Evolutionary conservation across 1,140 invertebrate genomes (phyloP), one percentile per base, ranked within the genome.

Genomic region (Lethrus apterus): DNA sequence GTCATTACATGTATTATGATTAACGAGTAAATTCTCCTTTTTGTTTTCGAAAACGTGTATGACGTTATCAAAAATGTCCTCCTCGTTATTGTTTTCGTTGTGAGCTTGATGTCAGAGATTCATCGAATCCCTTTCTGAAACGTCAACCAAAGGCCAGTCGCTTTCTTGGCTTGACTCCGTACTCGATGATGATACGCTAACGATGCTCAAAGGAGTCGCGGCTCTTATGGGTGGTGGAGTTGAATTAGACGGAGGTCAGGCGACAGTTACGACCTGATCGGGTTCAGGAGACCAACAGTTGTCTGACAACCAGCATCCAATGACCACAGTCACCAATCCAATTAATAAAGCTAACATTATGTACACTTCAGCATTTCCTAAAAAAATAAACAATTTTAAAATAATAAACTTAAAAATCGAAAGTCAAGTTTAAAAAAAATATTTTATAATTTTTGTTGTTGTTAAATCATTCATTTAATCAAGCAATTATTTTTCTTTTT

Each of bases 251-350:
- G 68, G 68, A 63, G 74, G 78, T 80, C 79, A 83, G 64, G 79
- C 79, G 56, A 79, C 71, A 34, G 77, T 76, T 46, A 78, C 64
- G 33, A 74, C 65, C 43, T 78, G 76, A 55, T 83, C 80, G 11
- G 80, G 80, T 56, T 82, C 79, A 35, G 80, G 79, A 32, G 80
- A 81, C 80, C 79, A 82, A 62, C 80, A 82, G 67, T 82, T 83
- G 73, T 83, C 80, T 2, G 79, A 81, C 24, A 83, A 68, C 80
- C 80, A 83, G 65, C 80, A 83, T 38, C 80, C 80, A 50, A 82
- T 78, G 48, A 82, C 78, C 24, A 83, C 79, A 7, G 79, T 81
- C 51, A 81, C 72, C 57, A 81, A 72, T 5, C 80, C 80, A 54
- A 83, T 83, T 51, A 81, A 69, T 38, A 83, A 64, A 1, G 80